Evolutionary conservation across 2,888 invertebrate species (phyloP), one percentile per base, ranked within the genome.

Genomic region (Hetaerina titia): DNA sequence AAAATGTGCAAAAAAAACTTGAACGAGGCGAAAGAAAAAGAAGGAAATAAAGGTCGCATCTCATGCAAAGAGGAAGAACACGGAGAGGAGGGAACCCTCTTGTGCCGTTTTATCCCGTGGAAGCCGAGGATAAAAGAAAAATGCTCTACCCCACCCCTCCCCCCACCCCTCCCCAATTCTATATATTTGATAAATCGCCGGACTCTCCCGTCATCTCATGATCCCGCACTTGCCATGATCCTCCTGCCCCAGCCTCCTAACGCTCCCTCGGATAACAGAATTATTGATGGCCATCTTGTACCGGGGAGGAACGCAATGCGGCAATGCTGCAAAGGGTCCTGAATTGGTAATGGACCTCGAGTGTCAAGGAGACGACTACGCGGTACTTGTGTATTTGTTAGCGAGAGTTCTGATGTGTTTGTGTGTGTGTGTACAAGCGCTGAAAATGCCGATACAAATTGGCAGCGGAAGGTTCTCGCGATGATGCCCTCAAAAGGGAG

Each of bases 201-300:
- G 58, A 89, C 56, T 89, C 57, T 15, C 8, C 57, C 89, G 58
- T n/a, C 56, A 58, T 58, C 22, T 89, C 89, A n/a, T 58, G 57
- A 56, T 89, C 89, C 89, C 56, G 58, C 57, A 56, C 56, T 89
- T n/a, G 57, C 13, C 89, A 9, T 22, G 19, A 8, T 6, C 8
- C 19, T 22, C 69, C n/a, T n/a, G 2, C 22, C 56, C 9, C 4
- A 31, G 19, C 19, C 8, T 2, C 88, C 57, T 19, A 31, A 25
- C 89, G 0, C 45, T 89, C 57, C 58, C 57, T 58, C 31, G 89
- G 57, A 58, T 58, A 17, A 22, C 57, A 6, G 89, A 89, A 89
- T 89, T 89, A 89, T 89, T 89, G 89, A 89, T 89, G 89, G 22
- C 89, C 58, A 89, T 89, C 89, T 89, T 89, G 57, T 89, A n/a